Conservation (phyloP, 2,797 vertebrate genomes). For the Botia almorhae region DNA sequence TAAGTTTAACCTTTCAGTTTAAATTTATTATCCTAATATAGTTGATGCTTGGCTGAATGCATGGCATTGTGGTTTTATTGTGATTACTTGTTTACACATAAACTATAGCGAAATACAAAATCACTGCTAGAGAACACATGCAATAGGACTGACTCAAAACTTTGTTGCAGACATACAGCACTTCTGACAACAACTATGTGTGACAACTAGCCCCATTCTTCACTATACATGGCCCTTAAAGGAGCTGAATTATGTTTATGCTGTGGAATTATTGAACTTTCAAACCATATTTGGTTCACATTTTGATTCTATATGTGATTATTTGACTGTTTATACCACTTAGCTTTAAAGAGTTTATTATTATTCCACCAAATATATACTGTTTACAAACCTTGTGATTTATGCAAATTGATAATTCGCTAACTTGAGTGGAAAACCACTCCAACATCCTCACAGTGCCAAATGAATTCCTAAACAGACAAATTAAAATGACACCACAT, state of each 20-base stretch:
- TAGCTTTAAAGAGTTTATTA: neutral
- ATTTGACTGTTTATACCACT: neutral
- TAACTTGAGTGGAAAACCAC: slow-evolving; percentile 42
- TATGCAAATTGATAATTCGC: slow-evolving; percentile 45
- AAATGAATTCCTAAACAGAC: slow-evolving; percentile 61
- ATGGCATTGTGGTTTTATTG: too few relatives aligned
- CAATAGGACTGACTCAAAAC: too few relatives aligned
- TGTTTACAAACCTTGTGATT: slow-evolving; percentile 37
- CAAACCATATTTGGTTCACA: slow-evolving; percentile 4
- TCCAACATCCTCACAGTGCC: slow-evolving; percentile 10
- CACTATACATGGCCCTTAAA: neutral
- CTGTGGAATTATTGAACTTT: neutral
- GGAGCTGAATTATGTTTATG: neutral
- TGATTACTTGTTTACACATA: too few relatives aligned
- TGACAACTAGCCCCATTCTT: neutral
- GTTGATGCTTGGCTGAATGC: too few relatives aligned
- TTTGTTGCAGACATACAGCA: too few relatives aligned
- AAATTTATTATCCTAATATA: neutral
- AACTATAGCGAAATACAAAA: too few relatives aligned
- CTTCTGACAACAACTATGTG: neutral
- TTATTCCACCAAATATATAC: neutral
- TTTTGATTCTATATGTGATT: neutral
- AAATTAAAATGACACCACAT: slow-evolving; percentile 63
- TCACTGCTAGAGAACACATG: too few relatives aligned
- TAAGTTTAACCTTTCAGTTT: too few relatives aligned